A percentile compares a stretch with the other conserved stretches of the same genome.
Conservation (phyloP, 2,797 vertebrate species). For the Poeciliopsis presidionis region DNA sequence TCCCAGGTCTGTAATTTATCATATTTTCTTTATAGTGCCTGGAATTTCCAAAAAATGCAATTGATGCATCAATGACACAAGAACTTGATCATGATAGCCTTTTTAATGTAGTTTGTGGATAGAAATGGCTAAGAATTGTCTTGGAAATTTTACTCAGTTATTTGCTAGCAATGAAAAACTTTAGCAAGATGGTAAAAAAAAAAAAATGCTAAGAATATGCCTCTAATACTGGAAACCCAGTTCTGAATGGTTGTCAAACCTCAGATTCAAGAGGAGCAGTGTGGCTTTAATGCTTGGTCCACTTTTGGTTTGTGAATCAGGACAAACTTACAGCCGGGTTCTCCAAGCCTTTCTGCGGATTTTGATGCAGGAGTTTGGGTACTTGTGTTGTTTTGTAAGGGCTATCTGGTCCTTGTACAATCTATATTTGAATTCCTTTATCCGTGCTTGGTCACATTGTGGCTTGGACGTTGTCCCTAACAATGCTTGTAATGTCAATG, state of each 20-base stretch:
- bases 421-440: not conserved
- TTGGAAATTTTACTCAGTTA: not conserved
- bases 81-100: slow-evolving; percentile 38
- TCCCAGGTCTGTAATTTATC: slow-evolving; percentile 62
- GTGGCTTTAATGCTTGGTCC: not conserved
- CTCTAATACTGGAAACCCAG: not conserved
- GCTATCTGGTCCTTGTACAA: not conserved
- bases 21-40: slow-evolving; percentile 72
- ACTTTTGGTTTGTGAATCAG: not conserved
- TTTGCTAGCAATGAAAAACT: not conserved
- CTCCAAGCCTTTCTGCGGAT: not conserved
- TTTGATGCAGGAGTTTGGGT: not conserved
- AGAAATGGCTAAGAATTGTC: not conserved
- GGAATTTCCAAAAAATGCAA: slow-evolving; percentile 33
- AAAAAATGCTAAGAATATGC: not conserved
- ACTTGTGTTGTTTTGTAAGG: not conserved
- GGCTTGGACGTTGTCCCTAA: not conserved
- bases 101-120: slow-evolving; percentile 39
- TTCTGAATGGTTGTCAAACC: not conserved
- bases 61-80: slow-evolving; percentile 39
- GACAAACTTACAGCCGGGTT: not conserved
- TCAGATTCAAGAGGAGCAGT: not conserved
- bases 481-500: not conserved
- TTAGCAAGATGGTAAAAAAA: not conserved
- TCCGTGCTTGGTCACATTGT: not conserved